Percentiles rank a stretch among this genome's conserved stretches.
Evolutionary conservation across 2,888 invertebrate species (phyloP).

Genomic region (Branchipolynoe longqiensis): DNA sequence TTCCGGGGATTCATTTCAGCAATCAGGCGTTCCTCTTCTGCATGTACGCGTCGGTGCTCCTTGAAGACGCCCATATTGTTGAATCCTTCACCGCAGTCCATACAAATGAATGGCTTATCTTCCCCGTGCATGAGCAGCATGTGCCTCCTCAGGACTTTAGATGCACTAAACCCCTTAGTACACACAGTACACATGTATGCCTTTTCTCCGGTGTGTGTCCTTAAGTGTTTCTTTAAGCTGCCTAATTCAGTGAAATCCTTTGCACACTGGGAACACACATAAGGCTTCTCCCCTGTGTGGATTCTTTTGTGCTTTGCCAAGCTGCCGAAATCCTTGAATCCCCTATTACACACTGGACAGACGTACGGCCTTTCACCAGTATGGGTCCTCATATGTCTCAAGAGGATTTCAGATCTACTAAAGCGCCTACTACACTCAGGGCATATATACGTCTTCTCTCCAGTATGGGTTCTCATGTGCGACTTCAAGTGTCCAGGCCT

Average conservation of each 20-base stretch:
- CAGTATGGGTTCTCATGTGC: conserved; percentile 38
- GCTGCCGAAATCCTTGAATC: background rate
- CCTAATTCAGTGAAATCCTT: background rate
- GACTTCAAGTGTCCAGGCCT: background rate
- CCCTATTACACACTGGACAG: conserved; percentile 6
- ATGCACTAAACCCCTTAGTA: background rate
- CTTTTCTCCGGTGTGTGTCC: conserved; percentile 14
- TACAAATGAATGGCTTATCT: background rate
- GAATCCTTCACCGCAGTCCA: background rate
- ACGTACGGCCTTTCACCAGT: conserved; percentile 5
- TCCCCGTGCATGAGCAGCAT: background rate
- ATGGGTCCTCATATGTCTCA: conserved; percentile 10
- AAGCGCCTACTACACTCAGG: conserved; percentile 6
- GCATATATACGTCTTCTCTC: conserved; percentile 6
- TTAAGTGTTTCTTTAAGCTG: background rate
- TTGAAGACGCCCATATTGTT: no score
- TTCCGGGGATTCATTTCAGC: no score
- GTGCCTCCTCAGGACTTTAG: background rate
- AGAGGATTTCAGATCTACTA: background rate
- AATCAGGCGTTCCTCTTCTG: no score
- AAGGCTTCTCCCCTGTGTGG: conserved; percentile 19
- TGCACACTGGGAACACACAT: background rate
- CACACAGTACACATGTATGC: background rate
- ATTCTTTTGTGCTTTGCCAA: conserved; percentile 10
- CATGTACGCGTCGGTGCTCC: no score